These are phyloP conservation scores for Apoda limacodes DNA, from an alignment of 2,888 invertebrate species.

Conservation along the genomic window DNA sequence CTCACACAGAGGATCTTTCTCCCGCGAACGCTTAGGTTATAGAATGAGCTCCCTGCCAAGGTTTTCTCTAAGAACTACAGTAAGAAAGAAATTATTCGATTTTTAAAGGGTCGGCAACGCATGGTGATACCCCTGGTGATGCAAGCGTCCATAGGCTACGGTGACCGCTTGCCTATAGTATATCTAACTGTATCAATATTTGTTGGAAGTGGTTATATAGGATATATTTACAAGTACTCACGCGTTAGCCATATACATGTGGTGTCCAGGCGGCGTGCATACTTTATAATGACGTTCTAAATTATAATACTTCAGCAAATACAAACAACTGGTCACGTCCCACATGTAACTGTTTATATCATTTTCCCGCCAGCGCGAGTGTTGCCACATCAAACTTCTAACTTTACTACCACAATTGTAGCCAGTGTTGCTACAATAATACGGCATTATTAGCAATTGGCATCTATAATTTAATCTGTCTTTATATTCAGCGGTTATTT, in stretches of 20 bases:
- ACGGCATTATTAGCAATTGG: constrained; percentile 69
- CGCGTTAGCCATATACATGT: constrained; percentile 72
- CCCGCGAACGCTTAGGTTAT: no score
- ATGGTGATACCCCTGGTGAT: no score
- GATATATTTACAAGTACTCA: no score
- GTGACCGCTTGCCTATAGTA: no score
- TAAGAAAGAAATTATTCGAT: no score
- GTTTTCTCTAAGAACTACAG: no score
- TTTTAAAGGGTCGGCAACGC: no score
- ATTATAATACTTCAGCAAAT: constrained; percentile 70
- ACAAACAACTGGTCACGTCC: constrained; percentile 74
- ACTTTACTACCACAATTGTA: constrained; percentile 8
- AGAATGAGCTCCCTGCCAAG: no score
- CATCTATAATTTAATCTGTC: constrained; percentile 72
- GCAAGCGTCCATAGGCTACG: no score
- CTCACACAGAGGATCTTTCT: no score
- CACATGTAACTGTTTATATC: constrained; percentile 70
- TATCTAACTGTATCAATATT: no score
- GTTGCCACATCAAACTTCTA: constrained; percentile 28
- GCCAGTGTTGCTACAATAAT: constrained; percentile 25
- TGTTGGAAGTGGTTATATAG: background rate
- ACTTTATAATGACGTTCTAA: constrained; percentile 73
- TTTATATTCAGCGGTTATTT: constrained; percentile 73
- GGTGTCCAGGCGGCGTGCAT: constrained; percentile 73
- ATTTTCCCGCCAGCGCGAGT: constrained; percentile 27